Conservation (phyloP, 92 coral and sea anemone species). For the Isaurus tuberculatus region DNA sequence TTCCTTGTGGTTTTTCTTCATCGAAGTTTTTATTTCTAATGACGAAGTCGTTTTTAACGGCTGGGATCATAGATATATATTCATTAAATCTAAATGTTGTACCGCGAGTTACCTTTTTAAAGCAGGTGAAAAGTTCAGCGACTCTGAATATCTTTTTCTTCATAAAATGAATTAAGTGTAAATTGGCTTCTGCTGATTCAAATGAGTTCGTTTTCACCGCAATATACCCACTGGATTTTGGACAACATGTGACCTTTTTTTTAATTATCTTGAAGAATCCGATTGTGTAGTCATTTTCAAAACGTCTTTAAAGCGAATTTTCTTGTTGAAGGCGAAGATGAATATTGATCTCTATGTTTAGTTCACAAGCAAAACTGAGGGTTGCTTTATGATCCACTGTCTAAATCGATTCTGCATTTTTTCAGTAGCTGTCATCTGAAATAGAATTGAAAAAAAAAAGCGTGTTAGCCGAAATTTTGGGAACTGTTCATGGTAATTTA, state of each 20-base stretch:
- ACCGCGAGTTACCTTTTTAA: background rate
- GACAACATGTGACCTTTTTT: background rate
- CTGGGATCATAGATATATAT: conserved; percentile 27
- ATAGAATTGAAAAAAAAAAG: background rate
- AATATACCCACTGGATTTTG: background rate
- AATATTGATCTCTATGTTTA: background rate
- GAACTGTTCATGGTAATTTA: background rate
- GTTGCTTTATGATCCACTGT: background rate
- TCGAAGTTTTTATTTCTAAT: background rate
- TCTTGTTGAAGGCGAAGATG: background rate
- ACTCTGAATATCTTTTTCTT: background rate
- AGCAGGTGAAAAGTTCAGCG: conserved; percentile 11
- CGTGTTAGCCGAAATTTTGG: background rate
- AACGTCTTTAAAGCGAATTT: background rate
- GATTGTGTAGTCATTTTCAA: background rate
- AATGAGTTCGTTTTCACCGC: background rate
- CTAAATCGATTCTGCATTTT: background rate
- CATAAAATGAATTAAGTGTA: conserved; percentile 10
- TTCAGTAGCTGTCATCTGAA: background rate
- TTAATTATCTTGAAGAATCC: background rate
- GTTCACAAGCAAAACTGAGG: background rate
- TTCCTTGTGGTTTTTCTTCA: background rate
- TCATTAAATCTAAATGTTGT: conserved; percentile 6
- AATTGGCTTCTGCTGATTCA: background rate
- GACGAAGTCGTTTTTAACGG: background rate